Percentiles rank a stretch among this genome's conserved stretches.
These are phyloP conservation scores for Psix sp. DNA, from an alignment of 1,140 invertebrate genomes.

Conservation along the genomic window DNA sequence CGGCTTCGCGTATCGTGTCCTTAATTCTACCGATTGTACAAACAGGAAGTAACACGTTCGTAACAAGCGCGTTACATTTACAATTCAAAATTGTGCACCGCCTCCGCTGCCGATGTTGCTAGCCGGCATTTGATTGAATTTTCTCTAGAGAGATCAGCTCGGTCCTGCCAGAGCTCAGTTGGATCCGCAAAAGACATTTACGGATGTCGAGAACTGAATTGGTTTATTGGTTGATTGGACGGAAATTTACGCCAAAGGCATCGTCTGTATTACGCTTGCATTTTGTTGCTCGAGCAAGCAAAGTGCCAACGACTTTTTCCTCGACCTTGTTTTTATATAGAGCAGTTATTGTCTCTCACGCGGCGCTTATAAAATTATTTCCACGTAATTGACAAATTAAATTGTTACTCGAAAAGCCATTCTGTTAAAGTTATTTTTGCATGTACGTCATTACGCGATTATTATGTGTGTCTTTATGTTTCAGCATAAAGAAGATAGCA, in stretches of 20 bases:
- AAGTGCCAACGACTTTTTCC: too few relatives aligned
- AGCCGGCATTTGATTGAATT: constrained; percentile 37
- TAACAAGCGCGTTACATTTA: constrained; percentile 4
- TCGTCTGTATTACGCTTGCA: too few relatives aligned
- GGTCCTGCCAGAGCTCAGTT: background rate
- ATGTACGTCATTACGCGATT: constrained; percentile 6
- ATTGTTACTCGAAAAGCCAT: constrained; percentile 27
- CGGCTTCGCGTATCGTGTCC: constrained; percentile 10
- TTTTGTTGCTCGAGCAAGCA: too few relatives aligned
- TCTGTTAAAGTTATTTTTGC: constrained; percentile 9
- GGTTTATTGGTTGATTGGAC: constrained; percentile 39
- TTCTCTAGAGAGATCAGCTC: background rate
- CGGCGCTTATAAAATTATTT: constrained; percentile 22
- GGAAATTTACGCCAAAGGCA: constrained; percentile 4
- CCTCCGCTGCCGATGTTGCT: background rate
- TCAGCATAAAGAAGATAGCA: constrained; percentile 14
- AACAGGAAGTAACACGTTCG: constrained; percentile 24
- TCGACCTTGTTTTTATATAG: constrained; percentile 24
- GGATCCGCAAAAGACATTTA: background rate
- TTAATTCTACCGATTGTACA: constrained; percentile 17
- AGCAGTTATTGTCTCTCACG: constrained; percentile 24
- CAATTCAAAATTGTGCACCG: constrained; percentile 1
- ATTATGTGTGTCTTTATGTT: constrained; percentile 22
- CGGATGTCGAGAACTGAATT: constrained; percentile 17
- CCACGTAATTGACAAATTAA: constrained; percentile 41